phyloP scores from a whole-genome alignment of 2,888 invertebrate species.

The Drosophila niveifrons region DNA sequence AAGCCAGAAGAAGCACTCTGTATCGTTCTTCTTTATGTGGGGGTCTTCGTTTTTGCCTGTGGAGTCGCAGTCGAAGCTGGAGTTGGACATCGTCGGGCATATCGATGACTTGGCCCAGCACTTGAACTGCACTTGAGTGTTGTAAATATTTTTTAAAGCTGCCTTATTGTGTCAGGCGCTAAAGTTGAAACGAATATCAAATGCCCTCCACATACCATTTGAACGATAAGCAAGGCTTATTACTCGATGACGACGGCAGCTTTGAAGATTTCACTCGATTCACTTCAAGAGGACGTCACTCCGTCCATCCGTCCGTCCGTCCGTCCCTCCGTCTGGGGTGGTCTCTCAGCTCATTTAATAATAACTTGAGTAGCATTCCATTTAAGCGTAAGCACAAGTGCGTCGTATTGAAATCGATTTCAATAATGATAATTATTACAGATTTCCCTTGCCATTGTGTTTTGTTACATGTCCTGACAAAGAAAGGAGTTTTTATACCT shows the following conservation, averaged over 20 bases:
- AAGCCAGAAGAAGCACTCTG: slow-evolving; percentile 70
- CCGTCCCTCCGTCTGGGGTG: slow-evolving; percentile 37
- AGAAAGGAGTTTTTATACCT: slow-evolving; percentile 22
- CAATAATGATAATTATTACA: slow-evolving; percentile 15
- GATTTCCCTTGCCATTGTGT: background rate
- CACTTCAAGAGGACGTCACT: slow-evolving; percentile 43
- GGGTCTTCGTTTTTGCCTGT: slow-evolving; percentile 62
- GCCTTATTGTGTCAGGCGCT: slow-evolving; percentile 61
- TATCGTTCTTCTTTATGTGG: slow-evolving; percentile 73
- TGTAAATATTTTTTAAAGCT: slow-evolving; percentile 82
- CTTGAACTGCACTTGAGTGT: slow-evolving; percentile 80
- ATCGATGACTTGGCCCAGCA: slow-evolving; percentile 77
- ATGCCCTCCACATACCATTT: slow-evolving; percentile 53
- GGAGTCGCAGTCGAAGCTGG: slow-evolving; percentile 21
- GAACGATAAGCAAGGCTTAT: slow-evolving; percentile 70
- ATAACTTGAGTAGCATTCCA: slow-evolving; percentile 12
- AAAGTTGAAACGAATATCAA: slow-evolving; percentile 70
- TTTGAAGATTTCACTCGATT: slow-evolving; percentile 43
- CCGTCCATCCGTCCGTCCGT: too few species aligned
- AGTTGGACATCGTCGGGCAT: slow-evolving; percentile 61
- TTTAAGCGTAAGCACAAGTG: background rate
- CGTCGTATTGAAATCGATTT: slow-evolving; percentile 11
- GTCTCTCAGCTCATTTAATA: slow-evolving; percentile 31
- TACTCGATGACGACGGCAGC: slow-evolving; percentile 64
- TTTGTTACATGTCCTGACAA: slow-evolving; percentile 31